Conservation (phyloP, 92 coral and sea anemone species). For the Epizoanthus stellaris region DNA sequence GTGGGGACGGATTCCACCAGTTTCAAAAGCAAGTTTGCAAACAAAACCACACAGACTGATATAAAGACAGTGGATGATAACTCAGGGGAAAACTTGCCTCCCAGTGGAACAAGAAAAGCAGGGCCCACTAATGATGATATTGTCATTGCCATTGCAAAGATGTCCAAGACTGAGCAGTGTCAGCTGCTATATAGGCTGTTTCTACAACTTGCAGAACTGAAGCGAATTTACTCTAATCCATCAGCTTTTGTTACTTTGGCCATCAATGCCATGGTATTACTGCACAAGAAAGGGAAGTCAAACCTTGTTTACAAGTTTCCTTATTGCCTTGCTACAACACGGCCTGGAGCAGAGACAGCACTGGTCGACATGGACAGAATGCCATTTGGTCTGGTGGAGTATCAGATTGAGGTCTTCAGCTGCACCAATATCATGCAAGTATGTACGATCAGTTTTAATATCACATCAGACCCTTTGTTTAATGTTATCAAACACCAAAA, state of each 20-base stretch:
- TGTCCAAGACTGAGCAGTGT: conserved; percentile 1
- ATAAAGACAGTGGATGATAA: too few relatives aligned
- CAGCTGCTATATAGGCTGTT: conserved; percentile 27
- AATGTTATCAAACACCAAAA: not conserved
- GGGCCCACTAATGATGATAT: not conserved
- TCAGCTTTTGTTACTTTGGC: conserved; percentile 42
- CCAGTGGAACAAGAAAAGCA: too few relatives aligned
- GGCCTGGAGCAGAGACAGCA: conserved; percentile 12
- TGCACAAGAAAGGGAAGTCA: conserved; percentile 41
- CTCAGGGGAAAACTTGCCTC: too few relatives aligned
- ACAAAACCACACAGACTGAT: too few relatives aligned
- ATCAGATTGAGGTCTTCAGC: conserved; percentile 68
- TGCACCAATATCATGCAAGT: conserved; percentile 81
- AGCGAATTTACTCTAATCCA: conserved; percentile 54
- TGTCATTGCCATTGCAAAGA: not conserved
- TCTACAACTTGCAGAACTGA: conserved; percentile 18
- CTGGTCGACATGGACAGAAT: conserved; percentile 65
- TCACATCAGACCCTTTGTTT: not conserved
- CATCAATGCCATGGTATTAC: conserved; percentile 53
- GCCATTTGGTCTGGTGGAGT: conserved; percentile 79
- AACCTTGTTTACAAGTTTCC: conserved; percentile 60
- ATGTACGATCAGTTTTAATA: not conserved
- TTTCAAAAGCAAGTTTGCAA: too few relatives aligned
- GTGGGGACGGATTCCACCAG: too few relatives aligned
- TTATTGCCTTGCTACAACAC: conserved; percentile 17